A percentile compares a stretch with the other conserved stretches of the same genome.
Conservation (phyloP, 2,113 vertebrate species). For the Ptilonorhynchus violaceus region DNA sequence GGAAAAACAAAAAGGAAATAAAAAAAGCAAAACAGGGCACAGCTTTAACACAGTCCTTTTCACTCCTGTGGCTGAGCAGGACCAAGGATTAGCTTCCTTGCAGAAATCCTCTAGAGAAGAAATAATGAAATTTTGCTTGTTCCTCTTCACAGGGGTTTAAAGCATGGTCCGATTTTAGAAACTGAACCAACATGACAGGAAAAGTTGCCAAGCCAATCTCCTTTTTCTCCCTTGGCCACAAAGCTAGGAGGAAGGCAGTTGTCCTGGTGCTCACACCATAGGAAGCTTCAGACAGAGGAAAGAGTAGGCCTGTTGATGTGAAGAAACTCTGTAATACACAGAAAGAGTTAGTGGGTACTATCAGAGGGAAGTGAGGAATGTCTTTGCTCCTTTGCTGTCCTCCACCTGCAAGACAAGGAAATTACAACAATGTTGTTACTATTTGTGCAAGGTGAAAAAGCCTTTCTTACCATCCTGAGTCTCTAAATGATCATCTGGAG, state of each 20-base stretch:
- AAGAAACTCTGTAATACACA: background rate
- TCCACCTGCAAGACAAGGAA: background rate
- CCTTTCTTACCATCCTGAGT: background rate
- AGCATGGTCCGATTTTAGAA: background rate
- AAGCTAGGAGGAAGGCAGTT: background rate
- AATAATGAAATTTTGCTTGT: background rate
- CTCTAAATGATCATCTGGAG: background rate
- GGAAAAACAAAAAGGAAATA: background rate
- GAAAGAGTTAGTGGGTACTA: background rate
- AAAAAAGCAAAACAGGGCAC: background rate
- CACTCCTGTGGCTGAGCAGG: background rate
- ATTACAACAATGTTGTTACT: background rate
- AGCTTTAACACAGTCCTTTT: background rate
- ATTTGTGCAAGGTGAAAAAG: background rate
- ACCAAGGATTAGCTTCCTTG: background rate
- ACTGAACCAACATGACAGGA: background rate
- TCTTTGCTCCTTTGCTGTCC: background rate
- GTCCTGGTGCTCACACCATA: background rate
- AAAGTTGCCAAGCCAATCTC: background rate
- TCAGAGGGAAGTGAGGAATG: background rate
- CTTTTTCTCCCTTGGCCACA: background rate
- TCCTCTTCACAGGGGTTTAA: background rate
- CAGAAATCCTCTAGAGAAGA: background rate
- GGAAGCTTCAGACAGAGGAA: background rate
- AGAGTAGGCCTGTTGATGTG: background rate